These are phyloP conservation scores for Novumbra hubbsi DNA, from an alignment of 2,797 vertebrate species.

Conservation along the genomic window DNA sequence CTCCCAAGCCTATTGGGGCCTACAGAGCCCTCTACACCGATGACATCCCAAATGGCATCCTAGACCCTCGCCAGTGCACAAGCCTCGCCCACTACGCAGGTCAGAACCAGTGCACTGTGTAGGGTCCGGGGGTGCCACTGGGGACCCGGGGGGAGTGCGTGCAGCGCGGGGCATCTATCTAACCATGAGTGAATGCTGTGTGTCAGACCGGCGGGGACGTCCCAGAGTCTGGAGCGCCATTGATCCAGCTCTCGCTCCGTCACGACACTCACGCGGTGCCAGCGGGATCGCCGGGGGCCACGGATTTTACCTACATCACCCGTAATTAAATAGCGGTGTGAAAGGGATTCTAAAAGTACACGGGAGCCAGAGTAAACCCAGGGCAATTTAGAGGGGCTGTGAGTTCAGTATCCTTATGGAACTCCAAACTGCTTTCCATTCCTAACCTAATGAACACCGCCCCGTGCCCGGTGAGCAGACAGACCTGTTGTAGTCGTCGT, in stretches of 20 bases:
- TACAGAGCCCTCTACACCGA: slow-evolving; percentile 21
- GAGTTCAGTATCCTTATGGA: too few relatives aligned
- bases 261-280: background rate
- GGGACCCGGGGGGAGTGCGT: background rate
- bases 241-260: slow-evolving; percentile 40
- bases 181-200: slow-evolving; percentile 42
- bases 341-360: too few relatives aligned
- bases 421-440: too few relatives aligned
- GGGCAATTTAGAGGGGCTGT: too few relatives aligned
- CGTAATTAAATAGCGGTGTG: too few relatives aligned
- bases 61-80: slow-evolving; percentile 10
- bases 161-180: slow-evolving; percentile 43
- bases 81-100: too few relatives aligned
- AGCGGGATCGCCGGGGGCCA: background rate
- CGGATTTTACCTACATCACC: too few relatives aligned
- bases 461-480: background rate
- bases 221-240: slow-evolving; percentile 55
- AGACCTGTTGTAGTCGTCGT: slow-evolving; percentile 75
- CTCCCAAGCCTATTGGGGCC: slow-evolving; percentile 29
- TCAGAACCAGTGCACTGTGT: background rate
- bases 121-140: background rate
- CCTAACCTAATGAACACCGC: background rate
- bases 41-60: background rate
- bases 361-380: too few relatives aligned
- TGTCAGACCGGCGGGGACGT: slow-evolving; percentile 48